These are phyloP conservation scores for Epinephelus coioides DNA, from an alignment of 2,797 vertebrate genomes.

Conservation along the genomic window DNA sequence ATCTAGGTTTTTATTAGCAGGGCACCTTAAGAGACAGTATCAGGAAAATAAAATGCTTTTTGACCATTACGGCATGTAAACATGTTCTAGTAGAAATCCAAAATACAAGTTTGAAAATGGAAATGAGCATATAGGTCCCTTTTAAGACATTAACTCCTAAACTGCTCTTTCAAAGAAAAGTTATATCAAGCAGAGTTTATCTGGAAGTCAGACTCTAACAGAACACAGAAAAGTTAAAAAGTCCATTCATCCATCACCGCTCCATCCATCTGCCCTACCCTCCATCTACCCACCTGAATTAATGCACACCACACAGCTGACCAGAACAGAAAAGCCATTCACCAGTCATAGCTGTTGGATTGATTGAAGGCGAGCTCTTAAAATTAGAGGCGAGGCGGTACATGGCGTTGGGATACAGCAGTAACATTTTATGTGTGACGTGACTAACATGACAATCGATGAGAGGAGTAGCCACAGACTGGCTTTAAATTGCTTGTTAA, in stretches of 20 bases:
- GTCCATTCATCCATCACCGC: slow-evolving; percentile 22
- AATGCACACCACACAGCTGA: slow-evolving; percentile 37
- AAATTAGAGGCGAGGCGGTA: slow-evolving; percentile 40
- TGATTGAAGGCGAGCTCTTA: slow-evolving; percentile 59
- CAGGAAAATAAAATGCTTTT: too few relatives aligned
- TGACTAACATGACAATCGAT: slow-evolving; percentile 67
- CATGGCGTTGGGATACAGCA: slow-evolving; percentile 30
- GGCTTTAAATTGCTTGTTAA: slow-evolving; percentile 64
- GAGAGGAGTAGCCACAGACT: slow-evolving; percentile 32
- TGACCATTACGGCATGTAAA: too few relatives aligned
- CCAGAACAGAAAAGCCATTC: slow-evolving; percentile 48
- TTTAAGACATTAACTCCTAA: neutral
- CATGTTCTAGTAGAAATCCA: too few relatives aligned
- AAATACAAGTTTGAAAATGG: too few relatives aligned
- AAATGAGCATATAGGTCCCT: too few relatives aligned
- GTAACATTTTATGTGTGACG: slow-evolving; percentile 61
- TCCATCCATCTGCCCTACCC: slow-evolving; percentile 5
- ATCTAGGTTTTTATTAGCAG: too few relatives aligned
- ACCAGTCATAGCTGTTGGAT: slow-evolving; percentile 42
- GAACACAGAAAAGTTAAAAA: slow-evolving; percentile 11
- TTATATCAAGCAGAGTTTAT: neutral
- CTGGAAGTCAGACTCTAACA: slow-evolving; percentile 10
- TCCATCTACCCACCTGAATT: slow-evolving; percentile 30
- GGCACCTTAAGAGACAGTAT: too few relatives aligned
- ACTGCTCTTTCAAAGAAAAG: neutral